Conservation (phyloP, 2,888 invertebrate species). For the Meta bourneti region DNA sequence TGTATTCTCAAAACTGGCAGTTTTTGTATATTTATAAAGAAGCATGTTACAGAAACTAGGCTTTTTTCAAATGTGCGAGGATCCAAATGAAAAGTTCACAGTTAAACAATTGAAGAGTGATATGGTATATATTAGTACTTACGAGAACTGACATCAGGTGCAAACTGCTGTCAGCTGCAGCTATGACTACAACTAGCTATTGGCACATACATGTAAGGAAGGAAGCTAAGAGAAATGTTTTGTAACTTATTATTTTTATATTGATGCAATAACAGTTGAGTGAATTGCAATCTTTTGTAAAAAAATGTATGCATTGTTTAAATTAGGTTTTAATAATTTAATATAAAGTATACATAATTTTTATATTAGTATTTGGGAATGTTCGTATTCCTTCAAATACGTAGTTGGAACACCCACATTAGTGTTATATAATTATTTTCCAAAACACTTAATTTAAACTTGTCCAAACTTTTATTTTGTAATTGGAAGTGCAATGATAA, state of each 20-base stretch:
- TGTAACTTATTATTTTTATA: neutral
- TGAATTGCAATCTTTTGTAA: neutral
- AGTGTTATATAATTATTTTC: neutral
- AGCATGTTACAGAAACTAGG: neutral
- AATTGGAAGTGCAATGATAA: neutral
- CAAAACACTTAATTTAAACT: neutral
- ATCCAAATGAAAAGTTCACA: neutral
- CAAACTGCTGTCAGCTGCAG: neutral
- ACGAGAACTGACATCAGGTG: neutral
- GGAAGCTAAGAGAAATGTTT: neutral
- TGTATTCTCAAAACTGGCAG: neutral
- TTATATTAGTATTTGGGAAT: neutral
- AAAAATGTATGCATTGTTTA: neutral
- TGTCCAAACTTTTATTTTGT: neutral
- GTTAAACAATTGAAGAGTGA: neutral
- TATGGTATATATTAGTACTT: neutral
- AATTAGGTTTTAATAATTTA: neutral
- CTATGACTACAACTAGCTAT: neutral
- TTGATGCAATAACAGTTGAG: neutral
- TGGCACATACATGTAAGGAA: neutral
- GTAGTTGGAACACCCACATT: neutral
- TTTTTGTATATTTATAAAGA: neutral
- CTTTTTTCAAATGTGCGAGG: neutral
- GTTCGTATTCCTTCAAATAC: neutral
- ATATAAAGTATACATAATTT: neutral